A percentile compares a stretch with the other conserved stretches of the same genome.
Conservation (phyloP, 2,888 invertebrate species). For the Machimus atricapillus region DNA sequence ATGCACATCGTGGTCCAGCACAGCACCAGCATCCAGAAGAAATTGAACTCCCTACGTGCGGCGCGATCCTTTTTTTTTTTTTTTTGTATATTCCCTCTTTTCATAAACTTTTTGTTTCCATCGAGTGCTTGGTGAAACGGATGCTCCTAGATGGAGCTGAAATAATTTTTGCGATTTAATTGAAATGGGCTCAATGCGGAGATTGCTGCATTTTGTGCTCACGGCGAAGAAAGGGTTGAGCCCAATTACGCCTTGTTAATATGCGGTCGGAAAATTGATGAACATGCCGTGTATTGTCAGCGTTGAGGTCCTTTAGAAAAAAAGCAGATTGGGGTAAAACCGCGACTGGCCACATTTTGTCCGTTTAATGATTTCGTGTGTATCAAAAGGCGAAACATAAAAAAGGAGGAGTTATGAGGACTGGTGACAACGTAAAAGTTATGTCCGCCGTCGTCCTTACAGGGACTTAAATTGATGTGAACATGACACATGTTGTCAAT, state of each 20-base stretch:
- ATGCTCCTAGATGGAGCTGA: background rate
- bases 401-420: conserved; percentile 28
- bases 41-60: background rate
- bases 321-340: background rate
- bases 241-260: background rate
- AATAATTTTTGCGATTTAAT: background rate
- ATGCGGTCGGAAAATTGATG: background rate
- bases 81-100: background rate
- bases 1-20: background rate
- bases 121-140: background rate
- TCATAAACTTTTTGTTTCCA: background rate
- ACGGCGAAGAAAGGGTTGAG: background rate
- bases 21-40: background rate
- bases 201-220: background rate
- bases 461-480: conserved; percentile 25
- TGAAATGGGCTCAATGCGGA: background rate
- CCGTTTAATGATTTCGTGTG: conserved; percentile 12
- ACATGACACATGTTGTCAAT: conserved; percentile 32
- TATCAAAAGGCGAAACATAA: conserved; percentile 19
- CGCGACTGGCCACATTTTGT: background rate
- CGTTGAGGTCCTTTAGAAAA: background rate
- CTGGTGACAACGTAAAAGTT: conserved; percentile 34
- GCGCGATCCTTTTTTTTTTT: background rate
- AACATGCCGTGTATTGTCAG: background rate
- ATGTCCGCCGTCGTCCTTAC: conserved; percentile 14